Evolutionary conservation across 2,797 vertebrate genomes (phyloP), one percentile per base, ranked within the genome.

Genomic region (Catharus ustulatus): DNA sequence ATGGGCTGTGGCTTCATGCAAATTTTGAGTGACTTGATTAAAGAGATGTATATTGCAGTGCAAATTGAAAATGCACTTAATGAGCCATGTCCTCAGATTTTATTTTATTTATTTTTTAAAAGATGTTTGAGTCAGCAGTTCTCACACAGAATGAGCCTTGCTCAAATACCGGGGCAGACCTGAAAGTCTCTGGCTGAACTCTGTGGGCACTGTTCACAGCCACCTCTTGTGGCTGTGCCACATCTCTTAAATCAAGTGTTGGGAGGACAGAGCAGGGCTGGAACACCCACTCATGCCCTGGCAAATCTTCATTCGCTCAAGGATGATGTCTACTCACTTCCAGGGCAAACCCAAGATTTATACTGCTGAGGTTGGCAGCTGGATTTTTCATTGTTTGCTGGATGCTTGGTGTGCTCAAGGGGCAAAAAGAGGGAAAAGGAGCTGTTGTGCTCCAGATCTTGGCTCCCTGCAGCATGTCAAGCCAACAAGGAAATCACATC

Each of bases 31-130:
- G 4, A 66, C 54, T 55, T 66, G 42, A 38, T 85, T 83, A 77
- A 72, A 71, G n/a, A 38, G 24, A 49, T 34, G 14, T 14, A 22
- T 45, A n/a, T 76, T 46, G 38, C 20, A 58, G 32, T 42, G 51
- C 21, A 85, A 74, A 83, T 16, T 89, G 79, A 72, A 94, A 95
- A 78, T 34, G n/a, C 46, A 54, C 18, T 86, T 87, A 54, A 71
- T 78, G 43, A 94, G 15, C 68, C 22, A 3, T 58, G 24, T 43
- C 54, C 12, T 89, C 32, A 30, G 38, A 15, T 17, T 29, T 57
- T 5, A 8, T 13, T 26, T 19, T 1, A 15, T 48, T 16, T 27
- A 5, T 51, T 27, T 45, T 40, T 13, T 43, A 13, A 1, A 1
- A 45, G 24, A 46, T 4, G 1, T 32, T 71, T 85, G 48, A 51